Conservation (phyloP, 2,888 invertebrate species). For the Zhengitettix transpicula region DNA sequence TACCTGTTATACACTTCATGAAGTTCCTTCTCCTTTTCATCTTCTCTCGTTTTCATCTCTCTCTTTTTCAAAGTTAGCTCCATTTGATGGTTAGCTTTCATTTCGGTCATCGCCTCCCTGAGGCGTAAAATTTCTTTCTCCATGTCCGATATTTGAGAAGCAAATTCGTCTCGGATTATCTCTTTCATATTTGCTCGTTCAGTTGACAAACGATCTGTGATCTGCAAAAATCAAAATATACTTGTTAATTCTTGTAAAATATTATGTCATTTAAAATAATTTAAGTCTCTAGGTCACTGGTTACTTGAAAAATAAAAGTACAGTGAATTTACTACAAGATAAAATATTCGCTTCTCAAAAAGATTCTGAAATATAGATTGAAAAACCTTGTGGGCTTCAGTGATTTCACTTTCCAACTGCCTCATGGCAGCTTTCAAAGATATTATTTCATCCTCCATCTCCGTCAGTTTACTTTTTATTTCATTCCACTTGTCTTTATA, state of each 20-base stretch:
- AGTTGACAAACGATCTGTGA: conserved; percentile 31
- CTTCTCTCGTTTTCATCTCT: conserved; percentile 24
- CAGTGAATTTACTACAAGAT: too few relatives aligned
- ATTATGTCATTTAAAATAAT: background rate
- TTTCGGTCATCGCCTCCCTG: conserved; percentile 10
- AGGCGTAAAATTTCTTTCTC: conserved; percentile 14
- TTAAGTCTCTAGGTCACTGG: too few relatives aligned
- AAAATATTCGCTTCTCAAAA: background rate
- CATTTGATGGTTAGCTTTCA: conserved; percentile 15
- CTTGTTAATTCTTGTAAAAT: background rate
- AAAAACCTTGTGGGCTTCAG: conserved; percentile 42
- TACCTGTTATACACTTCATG: conserved; percentile 66
- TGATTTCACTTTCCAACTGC: conserved; percentile 47
- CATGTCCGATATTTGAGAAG: conserved; percentile 40
- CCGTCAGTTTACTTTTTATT: conserved; percentile 43
- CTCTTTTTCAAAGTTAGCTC: conserved; percentile 8
- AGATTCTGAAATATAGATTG: background rate
- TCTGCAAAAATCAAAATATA: conserved; percentile 18
- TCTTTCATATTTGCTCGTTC: conserved; percentile 40
- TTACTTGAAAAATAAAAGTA: too few relatives aligned
- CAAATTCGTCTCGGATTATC: conserved; percentile 43
- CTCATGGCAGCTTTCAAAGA: conserved; percentile 40
- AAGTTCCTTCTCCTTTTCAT: conserved; percentile 53
- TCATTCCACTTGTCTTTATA: conserved; percentile 49
- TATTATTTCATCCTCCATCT: conserved; percentile 43